These are phyloP conservation scores for Tauraco erythrolophus DNA, from an alignment of 2,113 vertebrate species.

Conservation along the genomic window DNA sequence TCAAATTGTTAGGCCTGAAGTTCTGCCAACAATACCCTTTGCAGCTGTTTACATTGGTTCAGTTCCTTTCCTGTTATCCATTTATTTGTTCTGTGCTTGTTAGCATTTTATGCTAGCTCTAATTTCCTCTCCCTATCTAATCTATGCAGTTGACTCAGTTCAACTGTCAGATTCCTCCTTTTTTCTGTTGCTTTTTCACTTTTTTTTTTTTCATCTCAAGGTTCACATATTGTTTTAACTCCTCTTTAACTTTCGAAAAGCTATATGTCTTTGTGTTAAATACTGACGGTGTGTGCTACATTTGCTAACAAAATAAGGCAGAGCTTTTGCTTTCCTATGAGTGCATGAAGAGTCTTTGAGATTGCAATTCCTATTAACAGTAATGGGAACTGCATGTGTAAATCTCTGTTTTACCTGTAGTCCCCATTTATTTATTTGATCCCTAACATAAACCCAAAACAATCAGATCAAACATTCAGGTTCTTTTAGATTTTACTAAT, in stretches of 20 bases:
- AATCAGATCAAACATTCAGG: not conserved
- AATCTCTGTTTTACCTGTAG: not conserved
- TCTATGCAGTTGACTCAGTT: constrained; percentile 28
- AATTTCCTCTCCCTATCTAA: constrained; percentile 73
- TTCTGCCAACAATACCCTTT: constrained; percentile 66
- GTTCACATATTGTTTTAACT: constrained; percentile 24
- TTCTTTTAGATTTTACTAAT: not conserved
- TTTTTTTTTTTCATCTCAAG: not conserved
- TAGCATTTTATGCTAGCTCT: constrained; percentile 67
- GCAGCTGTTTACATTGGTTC: constrained; percentile 73
- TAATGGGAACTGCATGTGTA: not conserved
- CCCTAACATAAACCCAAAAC: not conserved
- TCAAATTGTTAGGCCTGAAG: constrained; percentile 64
- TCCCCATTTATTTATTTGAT: not conserved
- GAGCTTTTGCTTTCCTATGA: not conserved
- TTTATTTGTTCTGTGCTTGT: constrained; percentile 70
- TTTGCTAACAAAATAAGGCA: not conserved
- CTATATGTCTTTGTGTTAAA: not conserved
- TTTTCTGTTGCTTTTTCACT: not conserved
- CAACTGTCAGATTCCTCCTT: not conserved
- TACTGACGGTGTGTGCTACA: not conserved
- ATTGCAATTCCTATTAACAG: not conserved
- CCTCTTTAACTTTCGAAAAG: not conserved
- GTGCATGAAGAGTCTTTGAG: not conserved
- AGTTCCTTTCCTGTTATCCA: constrained; percentile 69